phyloP scores from a whole-genome alignment of 2,888 invertebrate genomes.

The Apoda limacodes region DNA sequence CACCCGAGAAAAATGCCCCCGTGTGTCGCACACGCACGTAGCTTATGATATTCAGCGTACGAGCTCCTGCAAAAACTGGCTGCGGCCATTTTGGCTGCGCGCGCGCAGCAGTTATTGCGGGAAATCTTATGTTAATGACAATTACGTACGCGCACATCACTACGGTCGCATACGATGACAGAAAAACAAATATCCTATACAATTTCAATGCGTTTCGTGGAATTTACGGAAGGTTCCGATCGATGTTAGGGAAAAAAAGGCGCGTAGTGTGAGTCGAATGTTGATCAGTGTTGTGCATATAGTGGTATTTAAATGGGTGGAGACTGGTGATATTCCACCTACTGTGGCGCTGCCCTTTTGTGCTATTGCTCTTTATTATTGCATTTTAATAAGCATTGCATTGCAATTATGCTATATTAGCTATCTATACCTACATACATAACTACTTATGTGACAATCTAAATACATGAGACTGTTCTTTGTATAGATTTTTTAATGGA shows the following conservation, averaged over 20 bases:
- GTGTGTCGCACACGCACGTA: slow-evolving; percentile 36
- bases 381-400: too few species aligned
- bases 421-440: too few species aligned
- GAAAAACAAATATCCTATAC: slow-evolving; percentile 50
- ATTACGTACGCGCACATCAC: slow-evolving; percentile 25
- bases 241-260: slow-evolving; percentile 36
- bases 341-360: slow-evolving; percentile 19
- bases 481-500: too few species aligned
- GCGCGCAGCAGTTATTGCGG: slow-evolving; percentile 57
- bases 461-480: too few species aligned
- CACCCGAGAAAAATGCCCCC: slow-evolving; percentile 48
- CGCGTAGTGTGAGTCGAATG: slow-evolving; percentile 42
- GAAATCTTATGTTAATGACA: slow-evolving; percentile 62
- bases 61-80: slow-evolving; percentile 44
- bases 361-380: too few species aligned
- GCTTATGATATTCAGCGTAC: slow-evolving; percentile 64
- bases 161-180: slow-evolving; percentile 42
- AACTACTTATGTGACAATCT: too few species aligned
- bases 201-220: slow-evolving; percentile 60
- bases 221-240: slow-evolving; percentile 58
- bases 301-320: slow-evolving; percentile 24
- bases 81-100: slow-evolving; percentile 45
- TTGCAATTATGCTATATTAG: too few species aligned
- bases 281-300: slow-evolving; percentile 30
- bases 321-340: slow-evolving; percentile 10